These are phyloP conservation scores for Pseudomyrmex dendroicus DNA, from an alignment of 1,140 invertebrate species.

Conservation along the genomic window DNA sequence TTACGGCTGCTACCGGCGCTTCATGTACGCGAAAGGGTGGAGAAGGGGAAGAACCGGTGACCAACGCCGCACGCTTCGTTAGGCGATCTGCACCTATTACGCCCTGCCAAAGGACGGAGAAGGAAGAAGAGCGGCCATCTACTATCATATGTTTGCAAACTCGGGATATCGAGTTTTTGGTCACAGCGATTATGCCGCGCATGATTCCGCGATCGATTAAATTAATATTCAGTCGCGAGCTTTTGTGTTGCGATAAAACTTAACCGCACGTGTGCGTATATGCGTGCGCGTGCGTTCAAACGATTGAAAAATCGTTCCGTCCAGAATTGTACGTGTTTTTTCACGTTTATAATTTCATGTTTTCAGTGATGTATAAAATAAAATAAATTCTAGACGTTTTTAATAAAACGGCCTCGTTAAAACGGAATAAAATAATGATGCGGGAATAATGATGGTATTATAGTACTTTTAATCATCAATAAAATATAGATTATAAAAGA, in stretches of 20 bases:
- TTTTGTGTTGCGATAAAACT: conserved; percentile 55
- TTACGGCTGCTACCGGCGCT: conserved; percentile 67
- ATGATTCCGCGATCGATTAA: conserved; percentile 59
- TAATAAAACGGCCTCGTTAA: conserved; percentile 55
- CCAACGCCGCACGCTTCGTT: conserved; percentile 67
- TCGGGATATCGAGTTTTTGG: conserved; percentile 60
- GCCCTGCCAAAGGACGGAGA: conserved; percentile 59
- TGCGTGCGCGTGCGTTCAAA: conserved; percentile 28
- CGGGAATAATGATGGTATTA: conserved; percentile 55
- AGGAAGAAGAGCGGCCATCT: conserved; percentile 47
- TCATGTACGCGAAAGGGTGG: conserved; percentile 34
- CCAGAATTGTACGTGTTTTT: conserved; percentile 52
- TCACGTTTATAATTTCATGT: conserved; percentile 53
- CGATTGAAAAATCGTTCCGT: conserved; percentile 54
- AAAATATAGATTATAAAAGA: conserved; percentile 40
- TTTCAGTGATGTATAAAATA: conserved; percentile 54
- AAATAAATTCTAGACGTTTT: conserved; percentile 57
- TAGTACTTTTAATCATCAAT: conserved; percentile 46
- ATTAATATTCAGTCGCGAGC: conserved; percentile 53
- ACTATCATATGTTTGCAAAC: conserved; percentile 53
- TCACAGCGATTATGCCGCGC: conserved; percentile 59
- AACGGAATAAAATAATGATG: conserved; percentile 54
- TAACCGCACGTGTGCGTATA: conserved; percentile 13
- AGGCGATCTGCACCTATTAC: conserved; percentile 61
- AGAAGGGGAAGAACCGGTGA: conserved; percentile 39